A percentile compares a stretch with the other conserved stretches of the same genome.
These are phyloP conservation scores for Ictalurus furcatus DNA, from an alignment of 2,113 vertebrate species.

Conservation along the genomic window DNA sequence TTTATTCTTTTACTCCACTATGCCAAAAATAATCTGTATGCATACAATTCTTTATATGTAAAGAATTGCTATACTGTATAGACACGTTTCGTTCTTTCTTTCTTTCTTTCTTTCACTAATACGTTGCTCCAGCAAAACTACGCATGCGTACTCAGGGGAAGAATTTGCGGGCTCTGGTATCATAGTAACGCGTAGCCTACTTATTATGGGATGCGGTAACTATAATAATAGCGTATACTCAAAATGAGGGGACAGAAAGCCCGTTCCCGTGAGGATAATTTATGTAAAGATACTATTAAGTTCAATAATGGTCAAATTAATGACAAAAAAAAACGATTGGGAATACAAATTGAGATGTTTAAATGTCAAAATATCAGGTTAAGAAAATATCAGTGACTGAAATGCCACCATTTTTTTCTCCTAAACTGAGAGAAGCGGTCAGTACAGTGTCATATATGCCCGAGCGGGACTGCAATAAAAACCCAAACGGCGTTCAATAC, in stretches of 20 bases:
- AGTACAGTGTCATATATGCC: slow-evolving; percentile 27
- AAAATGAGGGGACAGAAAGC: background rate
- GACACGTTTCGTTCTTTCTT: background rate
- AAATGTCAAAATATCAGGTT: background rate
- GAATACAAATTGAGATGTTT: background rate
- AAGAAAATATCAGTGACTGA: background rate
- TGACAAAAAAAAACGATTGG: background rate
- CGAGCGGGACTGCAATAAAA: background rate
- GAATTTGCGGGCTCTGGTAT: background rate
- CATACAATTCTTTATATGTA: background rate
- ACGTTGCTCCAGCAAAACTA: background rate
- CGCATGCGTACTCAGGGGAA: background rate
- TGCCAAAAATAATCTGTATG: background rate
- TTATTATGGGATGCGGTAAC: slow-evolving; percentile 16
- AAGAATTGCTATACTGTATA: background rate
- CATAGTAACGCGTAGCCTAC: background rate
- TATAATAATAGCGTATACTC: slow-evolving; percentile 17
- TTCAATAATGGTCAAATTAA: background rate
- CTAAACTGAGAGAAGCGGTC: slow-evolving; percentile 55
- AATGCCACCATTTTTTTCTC: slow-evolving; percentile 23
- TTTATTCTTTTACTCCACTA: background rate
- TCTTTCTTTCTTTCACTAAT: background rate
- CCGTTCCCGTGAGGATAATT: background rate
- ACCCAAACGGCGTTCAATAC: background rate
- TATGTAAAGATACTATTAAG: background rate